Base-by-base conservation (phyloP, 64 coral and sea anemone genomes). In the Actinia tenebrosa region DNA sequence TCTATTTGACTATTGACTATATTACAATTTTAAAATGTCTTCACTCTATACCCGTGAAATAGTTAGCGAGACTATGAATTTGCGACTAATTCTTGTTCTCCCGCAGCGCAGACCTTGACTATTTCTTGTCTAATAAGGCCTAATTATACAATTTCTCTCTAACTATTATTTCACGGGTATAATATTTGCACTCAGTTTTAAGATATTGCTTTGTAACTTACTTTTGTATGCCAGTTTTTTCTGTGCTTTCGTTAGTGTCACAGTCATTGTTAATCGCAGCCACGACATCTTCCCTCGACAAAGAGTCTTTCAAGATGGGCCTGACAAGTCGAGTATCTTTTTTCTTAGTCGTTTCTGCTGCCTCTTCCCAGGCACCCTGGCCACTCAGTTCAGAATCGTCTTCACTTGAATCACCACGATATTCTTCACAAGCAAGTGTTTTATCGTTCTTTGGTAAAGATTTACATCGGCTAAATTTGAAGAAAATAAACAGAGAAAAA, bases 371-470 rank as follows among this genome's bases (percentile, higher is more conserved):
- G 66, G 16, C 4, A 71, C 15, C 66, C 66, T 6, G 66, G 18
- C 66, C 66, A 71, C 66, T 71, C 4, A 71, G 66, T 71, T 71
- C 66, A 71, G 66, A 71, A 71, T 71, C 66, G 66, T 71, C 66
- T 71, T 71, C 66, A 71, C 66, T 54, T 54, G 53, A 54, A 54
- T 54, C 53, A 54, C 53, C 26, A 71, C 66, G 15, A 71, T 71
- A 71, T 71, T 71, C 66, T 71, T 71, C 66, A 71, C 66, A 71
- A 71, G 66, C 66, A 71, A 71, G 66, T 71, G 66, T 71, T 71
- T 71, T 71, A 5, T 71, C 66, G 66, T 71, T 71, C 66, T 71
- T 71, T 71, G 66, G 16, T 71, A 27, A 71, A 71, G 66, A 71
- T 71, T 71, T 15, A 71, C n/a, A n/a, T n/a, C 66, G 66, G 66